Evolutionary conservation across 2,797 vertebrate species (phyloP), one percentile per base, ranked within the genome.

Genomic region (Denticeps clupeoides): DNA sequence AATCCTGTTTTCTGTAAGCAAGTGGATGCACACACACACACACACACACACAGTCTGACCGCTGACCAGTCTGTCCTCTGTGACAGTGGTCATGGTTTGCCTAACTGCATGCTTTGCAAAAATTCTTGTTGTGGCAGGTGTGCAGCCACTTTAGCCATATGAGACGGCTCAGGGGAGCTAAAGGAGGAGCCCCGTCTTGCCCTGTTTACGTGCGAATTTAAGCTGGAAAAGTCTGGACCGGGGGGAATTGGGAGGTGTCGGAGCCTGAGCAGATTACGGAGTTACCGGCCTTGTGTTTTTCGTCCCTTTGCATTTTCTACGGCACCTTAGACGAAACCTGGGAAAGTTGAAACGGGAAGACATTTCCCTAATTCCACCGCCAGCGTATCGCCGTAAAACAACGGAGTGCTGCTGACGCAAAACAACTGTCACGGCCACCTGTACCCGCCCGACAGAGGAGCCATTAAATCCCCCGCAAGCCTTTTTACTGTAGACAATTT

Each of bases 1-100:
- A 83, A 82, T 82, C 70, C 78, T 73, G 75, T 82, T 83, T 83
- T 78, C 69, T 75, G 78, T 77, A 77, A 80, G 72, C 74, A 72
- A 18, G 70, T 60, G 68, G 70, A 51, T 25, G 56, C 41, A n/a
- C 47, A 29, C 42, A 28, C 42, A n/a, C n/a, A n/a, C n/a, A n/a
- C n/a, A n/a, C n/a, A n/a, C n/a, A n/a, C n/a, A n/a, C n/a, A n/a
- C n/a, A n/a, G n/a, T n/a, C n/a, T n/a, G n/a, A n/a, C n/a, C n/a
- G n/a, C n/a, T n/a, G 7, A 53, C 27, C 26, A 47, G 23, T 40
- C 47, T 25, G 53, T 45, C 18, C 29, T 54, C 45, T 45, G 40
- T 15, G 43, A 41, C 21, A 41, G n/a, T 11, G 41, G 37, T 21
- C 18, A 18, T 35, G 35, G 35, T 38, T 38, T 19, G 35, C 35